phyloP scores from a whole-genome alignment of 2,113 vertebrate species.

The Ondatra zibethicus region DNA sequence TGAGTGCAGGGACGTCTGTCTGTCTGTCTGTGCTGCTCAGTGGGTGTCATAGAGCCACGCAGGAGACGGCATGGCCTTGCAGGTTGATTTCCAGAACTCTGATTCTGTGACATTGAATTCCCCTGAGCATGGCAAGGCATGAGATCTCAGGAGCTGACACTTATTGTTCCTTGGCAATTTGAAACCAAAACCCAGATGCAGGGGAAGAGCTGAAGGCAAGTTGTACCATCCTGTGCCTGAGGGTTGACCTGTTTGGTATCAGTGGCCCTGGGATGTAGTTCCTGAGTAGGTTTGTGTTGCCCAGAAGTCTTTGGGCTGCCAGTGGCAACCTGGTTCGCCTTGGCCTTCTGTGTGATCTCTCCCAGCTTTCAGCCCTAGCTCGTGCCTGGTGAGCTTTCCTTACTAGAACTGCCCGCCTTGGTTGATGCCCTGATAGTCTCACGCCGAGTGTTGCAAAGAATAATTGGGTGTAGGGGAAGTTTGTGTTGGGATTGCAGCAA shows the following conservation, averaged over 20 bases:
- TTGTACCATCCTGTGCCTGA: not conserved
- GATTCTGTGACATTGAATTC: not conserved
- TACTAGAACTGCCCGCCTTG: not conserved
- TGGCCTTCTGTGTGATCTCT: not conserved
- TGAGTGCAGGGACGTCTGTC: not conserved
- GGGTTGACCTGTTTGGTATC: not conserved
- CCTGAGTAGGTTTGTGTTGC: not conserved
- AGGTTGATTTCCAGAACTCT: not conserved
- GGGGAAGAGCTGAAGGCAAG: not conserved
- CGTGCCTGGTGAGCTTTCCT: not conserved
- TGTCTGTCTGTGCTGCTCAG: accelerated
- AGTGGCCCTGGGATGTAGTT: not conserved
- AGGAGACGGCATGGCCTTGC: not conserved
- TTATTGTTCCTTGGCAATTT: not conserved
- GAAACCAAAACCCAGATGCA: not conserved
- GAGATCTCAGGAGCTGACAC: not conserved
- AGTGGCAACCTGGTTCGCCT: accelerated
- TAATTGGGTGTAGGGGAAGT: not conserved
- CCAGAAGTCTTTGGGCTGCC: not conserved
- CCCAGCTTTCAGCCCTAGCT: not conserved
- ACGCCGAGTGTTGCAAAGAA: not conserved
- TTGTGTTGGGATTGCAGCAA: not conserved
- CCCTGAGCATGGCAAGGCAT: not conserved
- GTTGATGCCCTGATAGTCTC: constrained; percentile 2
- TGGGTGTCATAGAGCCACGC: not conserved